Evolutionary conservation across 2,888 invertebrate species (phyloP).

Genomic region (Bembecia ichneumoniformis): DNA sequence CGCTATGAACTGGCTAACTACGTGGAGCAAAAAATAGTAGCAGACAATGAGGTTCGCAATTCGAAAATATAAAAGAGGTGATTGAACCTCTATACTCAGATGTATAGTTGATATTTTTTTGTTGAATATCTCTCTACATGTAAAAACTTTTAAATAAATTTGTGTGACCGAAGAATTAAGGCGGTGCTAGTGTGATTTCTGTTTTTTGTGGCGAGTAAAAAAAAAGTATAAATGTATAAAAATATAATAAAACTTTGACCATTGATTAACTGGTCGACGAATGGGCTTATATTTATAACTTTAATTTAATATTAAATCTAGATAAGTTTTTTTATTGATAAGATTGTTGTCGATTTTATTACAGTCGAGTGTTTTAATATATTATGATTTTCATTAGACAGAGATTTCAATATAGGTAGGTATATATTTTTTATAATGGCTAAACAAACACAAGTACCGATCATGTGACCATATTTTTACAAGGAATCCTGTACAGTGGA

Average conservation of each 20-base stretch:
- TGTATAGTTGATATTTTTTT: slow-evolving; percentile 58
- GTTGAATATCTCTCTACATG: slow-evolving; percentile 32
- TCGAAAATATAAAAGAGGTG: slow-evolving; percentile 57
- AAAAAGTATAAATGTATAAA: neutral
- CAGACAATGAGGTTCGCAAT: slow-evolving; percentile 66
- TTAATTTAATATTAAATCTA: too few relatives aligned
- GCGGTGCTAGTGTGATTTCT: slow-evolving; percentile 19
- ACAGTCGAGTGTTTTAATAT: too few relatives aligned
- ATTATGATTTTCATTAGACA: too few relatives aligned
- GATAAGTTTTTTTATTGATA: too few relatives aligned
- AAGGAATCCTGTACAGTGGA: too few relatives aligned
- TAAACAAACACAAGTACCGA: too few relatives aligned
- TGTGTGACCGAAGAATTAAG: slow-evolving; percentile 27
- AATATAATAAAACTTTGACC: neutral
- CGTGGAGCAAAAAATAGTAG: slow-evolving; percentile 57
- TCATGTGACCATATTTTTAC: too few relatives aligned
- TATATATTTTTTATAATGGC: too few relatives aligned
- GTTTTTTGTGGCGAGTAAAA: neutral
- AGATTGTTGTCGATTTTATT: too few relatives aligned
- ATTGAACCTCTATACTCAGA: slow-evolving; percentile 44
- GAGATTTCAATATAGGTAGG: too few relatives aligned
- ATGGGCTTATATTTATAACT: too few relatives aligned
- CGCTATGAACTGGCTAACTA: slow-evolving; percentile 51
- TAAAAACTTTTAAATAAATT: slow-evolving; percentile 35
- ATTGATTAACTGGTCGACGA: too few relatives aligned